Evolutionary conservation across 2,113 vertebrate species (phyloP).

Genomic region (Apistogramma diplotaenia): DNA sequence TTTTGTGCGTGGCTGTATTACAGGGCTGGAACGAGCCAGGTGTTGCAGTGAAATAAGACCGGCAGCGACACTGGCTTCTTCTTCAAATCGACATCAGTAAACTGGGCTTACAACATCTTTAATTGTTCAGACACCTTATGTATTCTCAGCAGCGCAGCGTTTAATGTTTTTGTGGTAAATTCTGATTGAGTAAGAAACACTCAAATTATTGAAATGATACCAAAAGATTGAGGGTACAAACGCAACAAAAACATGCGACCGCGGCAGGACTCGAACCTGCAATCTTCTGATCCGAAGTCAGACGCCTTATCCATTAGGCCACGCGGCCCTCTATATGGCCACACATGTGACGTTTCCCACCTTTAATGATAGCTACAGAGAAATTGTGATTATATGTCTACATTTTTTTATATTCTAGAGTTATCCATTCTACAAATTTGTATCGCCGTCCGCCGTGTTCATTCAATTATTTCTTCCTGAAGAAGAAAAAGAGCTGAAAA

Average conservation of each 20-base stretch:
- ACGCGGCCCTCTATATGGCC: constrained; percentile 67
- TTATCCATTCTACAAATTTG: neutral
- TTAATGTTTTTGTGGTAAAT: neutral
- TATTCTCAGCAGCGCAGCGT: neutral
- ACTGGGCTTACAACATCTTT: neutral
- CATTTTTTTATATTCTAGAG: neutral
- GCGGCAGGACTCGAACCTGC: constrained; percentile 85
- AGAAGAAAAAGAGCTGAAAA: rapidly evolving
- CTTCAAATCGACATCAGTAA: neutral
- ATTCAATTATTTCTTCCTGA: neutral
- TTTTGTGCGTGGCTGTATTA: neutral
- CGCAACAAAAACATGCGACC: constrained; percentile 46
- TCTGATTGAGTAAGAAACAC: no score
- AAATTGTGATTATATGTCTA: no score
- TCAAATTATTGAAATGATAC: no score
- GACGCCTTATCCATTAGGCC: constrained; percentile 85
- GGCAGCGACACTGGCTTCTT: neutral
- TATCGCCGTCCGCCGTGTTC: neutral
- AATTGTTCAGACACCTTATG: no score
- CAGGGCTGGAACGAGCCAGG: constrained; percentile 1
- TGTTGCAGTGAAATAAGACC: constrained; percentile 61
- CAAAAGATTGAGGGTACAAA: neutral
- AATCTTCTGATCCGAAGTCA: constrained; percentile 86
- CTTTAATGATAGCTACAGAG: no score
- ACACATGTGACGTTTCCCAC: rapidly evolving